A percentile compares a stretch with the other conserved stretches of the same genome.
phyloP scores from a whole-genome alignment of 2,888 invertebrate genomes.

The Metallyticus violacea region DNA sequence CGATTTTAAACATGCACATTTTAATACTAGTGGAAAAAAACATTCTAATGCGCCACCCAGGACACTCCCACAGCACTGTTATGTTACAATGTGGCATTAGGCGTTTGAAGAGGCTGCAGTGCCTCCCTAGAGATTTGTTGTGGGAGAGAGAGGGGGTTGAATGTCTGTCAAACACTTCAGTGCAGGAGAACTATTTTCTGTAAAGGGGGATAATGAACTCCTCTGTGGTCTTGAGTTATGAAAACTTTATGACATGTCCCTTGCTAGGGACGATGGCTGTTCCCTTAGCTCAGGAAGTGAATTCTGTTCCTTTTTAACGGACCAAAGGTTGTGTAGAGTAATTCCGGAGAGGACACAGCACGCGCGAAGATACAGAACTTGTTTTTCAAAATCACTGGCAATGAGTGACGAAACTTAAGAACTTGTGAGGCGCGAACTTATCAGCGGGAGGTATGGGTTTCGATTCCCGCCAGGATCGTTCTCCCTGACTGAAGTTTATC shows the following conservation, averaged over 20 bases:
- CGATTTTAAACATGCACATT: background rate
- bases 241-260: background rate
- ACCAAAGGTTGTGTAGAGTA: too few species aligned
- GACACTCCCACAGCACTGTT: background rate
- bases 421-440: too few species aligned
- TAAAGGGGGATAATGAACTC: background rate
- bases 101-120: too few species aligned
- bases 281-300: background rate
- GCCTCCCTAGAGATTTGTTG: background rate
- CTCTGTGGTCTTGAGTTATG: background rate
- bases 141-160: background rate
- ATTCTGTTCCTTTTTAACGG: background rate
- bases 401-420: too few species aligned
- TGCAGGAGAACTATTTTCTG: background rate
- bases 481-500: too few species aligned
- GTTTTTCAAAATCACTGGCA: too few species aligned
- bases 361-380: too few species aligned
- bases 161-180: background rate
- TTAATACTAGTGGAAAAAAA: background rate
- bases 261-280: background rate
- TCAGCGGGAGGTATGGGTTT: too few species aligned
- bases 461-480: too few species aligned
- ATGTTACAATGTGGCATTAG: too few species aligned
- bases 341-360: too few species aligned
- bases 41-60: background rate